Percentiles rank a stretch among this genome's conserved stretches.
Conservation (phyloP, 1,140 invertebrate species). For the Pseudomyrmex concolor region DNA sequence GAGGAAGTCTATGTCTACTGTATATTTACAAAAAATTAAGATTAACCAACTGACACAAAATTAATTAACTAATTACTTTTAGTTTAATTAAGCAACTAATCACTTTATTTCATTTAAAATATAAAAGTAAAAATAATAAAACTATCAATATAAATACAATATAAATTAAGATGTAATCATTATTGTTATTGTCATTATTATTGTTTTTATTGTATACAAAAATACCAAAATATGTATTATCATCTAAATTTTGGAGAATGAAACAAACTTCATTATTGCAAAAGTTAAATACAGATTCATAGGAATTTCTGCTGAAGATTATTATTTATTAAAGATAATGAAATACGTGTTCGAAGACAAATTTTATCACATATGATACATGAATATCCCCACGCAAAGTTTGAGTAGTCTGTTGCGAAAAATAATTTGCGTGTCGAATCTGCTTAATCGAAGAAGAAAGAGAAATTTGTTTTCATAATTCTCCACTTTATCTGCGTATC, state of each 20-base stretch:
- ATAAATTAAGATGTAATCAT: too few relatives aligned
- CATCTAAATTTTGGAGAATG: too few relatives aligned
- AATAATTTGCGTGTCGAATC: slow-evolving; percentile 8
- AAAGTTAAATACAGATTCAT: too few relatives aligned
- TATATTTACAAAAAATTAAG: background rate
- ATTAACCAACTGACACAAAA: too few relatives aligned
- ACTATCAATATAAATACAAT: too few relatives aligned
- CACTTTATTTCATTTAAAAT: too few relatives aligned
- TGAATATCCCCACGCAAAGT: background rate
- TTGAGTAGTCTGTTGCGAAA: background rate
- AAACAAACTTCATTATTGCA: too few relatives aligned
- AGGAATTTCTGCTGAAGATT: too few relatives aligned
- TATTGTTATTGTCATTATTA: too few relatives aligned
- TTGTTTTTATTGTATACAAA: background rate
- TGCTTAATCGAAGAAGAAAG: background rate
- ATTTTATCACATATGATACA: too few relatives aligned
- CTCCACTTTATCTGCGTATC: background rate
- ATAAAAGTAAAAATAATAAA: background rate
- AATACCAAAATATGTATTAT: background rate
- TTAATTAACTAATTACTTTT: too few relatives aligned
- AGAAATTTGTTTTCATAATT: background rate
- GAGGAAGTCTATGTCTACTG: background rate
- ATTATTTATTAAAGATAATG: background rate
- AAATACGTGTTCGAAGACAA: background rate
- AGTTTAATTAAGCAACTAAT: too few relatives aligned